Base-by-base conservation (phyloP, 2,113 vertebrate genomes). In the Sylvia atricapilla region DNA sequence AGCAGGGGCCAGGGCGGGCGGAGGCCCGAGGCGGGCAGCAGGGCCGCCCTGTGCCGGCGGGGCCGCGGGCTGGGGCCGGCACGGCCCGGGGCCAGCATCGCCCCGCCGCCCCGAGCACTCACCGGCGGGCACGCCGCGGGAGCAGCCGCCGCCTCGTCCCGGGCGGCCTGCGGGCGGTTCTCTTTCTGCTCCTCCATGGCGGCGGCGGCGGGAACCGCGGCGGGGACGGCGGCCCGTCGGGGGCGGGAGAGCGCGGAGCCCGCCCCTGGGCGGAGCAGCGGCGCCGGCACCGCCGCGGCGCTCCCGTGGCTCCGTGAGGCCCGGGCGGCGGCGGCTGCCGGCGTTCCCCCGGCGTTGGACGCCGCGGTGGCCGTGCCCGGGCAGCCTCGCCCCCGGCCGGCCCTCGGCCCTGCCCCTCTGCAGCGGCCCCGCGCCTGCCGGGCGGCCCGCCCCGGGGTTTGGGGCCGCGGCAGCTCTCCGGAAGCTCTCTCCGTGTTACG, bases 321-420 rank as follows among this genome's bases (percentile, higher is more conserved):
- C 2, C 6, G 1, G 2, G 1, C 15, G 23, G 37, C 16, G 0
- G 10, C 13, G 10, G 23, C 33, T 41, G 0, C 27, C 8, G 2
- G 11, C 10, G 8, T 9, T 5, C 14, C 15, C 6, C 3, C 0
- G 37, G 10, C 17, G 3, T 9, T 8, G 4, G 5, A 10, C 8
- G 0, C 2, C 2, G 31, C 0, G 17, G 17, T 9, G 69, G 49
- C 2, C 15, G 5, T 21, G 52, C 13, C 31, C 8, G 23, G n/a
- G 16, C 59, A 8, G 47, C 69, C 27, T 37, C 56, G 3, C 1
- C 11, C 52, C 25, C 39, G 20, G 47, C 66, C 41, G 47, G 77
- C 33, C 31, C 25, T 4, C n/a, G 25, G 41, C 33, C 22, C 22
- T 4, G 15, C 43, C 31, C 15, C 58, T 8, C 62, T 12, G 53